A percentile compares a stretch with the other conserved stretches of the same genome.
These are phyloP conservation scores for Triplophysa tibetana DNA, from an alignment of 2,113 vertebrate species.

Conservation along the genomic window DNA sequence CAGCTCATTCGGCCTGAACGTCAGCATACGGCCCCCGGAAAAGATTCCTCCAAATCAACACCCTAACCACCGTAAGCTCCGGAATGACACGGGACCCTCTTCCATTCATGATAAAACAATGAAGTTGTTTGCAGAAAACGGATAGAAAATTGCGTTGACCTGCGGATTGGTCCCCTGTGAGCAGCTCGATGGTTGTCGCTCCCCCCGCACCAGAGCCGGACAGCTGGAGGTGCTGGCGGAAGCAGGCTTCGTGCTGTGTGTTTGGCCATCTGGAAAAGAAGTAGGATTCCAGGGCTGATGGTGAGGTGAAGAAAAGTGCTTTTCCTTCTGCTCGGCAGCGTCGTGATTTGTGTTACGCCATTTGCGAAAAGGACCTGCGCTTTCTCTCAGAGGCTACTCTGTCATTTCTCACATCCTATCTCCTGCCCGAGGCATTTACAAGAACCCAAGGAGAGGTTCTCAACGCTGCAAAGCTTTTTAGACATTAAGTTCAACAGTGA, in stretches of 20 bases:
- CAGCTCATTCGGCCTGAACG: slow-evolving; percentile 14
- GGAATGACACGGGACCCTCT: slow-evolving; percentile 14
- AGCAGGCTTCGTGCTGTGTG: slow-evolving; percentile 64
- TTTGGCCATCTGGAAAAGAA: slow-evolving; percentile 76
- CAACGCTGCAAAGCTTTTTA: slow-evolving; percentile 15
- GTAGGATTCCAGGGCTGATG: slow-evolving; percentile 66
- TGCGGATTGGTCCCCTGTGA: slow-evolving; percentile 64
- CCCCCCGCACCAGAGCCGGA: slow-evolving; percentile 57
- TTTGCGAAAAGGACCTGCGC: slow-evolving; percentile 50
- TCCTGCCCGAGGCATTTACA: slow-evolving; percentile 53
- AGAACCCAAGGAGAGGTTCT: slow-evolving; percentile 39
- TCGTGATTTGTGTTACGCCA: slow-evolving; percentile 70
- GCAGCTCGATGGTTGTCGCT: slow-evolving; percentile 63
- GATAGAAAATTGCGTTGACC: slow-evolving; percentile 56
- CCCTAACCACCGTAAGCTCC: slow-evolving; percentile 30
- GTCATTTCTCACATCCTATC: slow-evolving; percentile 58
- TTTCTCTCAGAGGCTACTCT: slow-evolving; percentile 57
- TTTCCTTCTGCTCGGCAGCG: slow-evolving; percentile 67
- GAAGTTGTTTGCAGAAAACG: slow-evolving; percentile 51
- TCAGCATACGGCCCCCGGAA: slow-evolving; percentile 6
- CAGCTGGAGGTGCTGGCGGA: slow-evolving; percentile 66
- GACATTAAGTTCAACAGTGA: slow-evolving; percentile 14
- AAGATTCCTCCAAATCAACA: slow-evolving; percentile 36
- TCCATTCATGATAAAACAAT: slow-evolving; percentile 60
- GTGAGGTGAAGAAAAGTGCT: slow-evolving; percentile 77